A percentile compares a stretch with the other conserved stretches of the same genome.
Conservation (phyloP, 2,113 vertebrate genomes). For the Ranitomeya variabilis region DNA sequence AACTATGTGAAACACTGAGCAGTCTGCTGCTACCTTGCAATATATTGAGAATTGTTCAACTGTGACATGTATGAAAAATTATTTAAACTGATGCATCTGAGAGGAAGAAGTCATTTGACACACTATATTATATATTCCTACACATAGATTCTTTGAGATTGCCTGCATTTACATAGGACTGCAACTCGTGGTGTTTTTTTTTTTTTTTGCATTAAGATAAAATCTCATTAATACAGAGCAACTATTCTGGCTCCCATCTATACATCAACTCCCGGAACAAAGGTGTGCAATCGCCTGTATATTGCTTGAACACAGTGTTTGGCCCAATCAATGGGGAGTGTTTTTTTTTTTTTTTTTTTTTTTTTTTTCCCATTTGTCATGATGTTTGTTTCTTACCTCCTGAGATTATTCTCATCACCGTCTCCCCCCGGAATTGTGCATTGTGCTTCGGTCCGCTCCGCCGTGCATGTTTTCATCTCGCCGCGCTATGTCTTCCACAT, state of each 20-base stretch:
- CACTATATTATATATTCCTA: too few species aligned
- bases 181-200: too few species aligned
- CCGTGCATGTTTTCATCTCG: constrained; percentile 21
- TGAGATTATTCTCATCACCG: neutral
- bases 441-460: neutral
- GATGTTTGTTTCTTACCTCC: constrained; percentile 34
- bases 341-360: neutral
- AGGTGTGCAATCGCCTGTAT: neutral
- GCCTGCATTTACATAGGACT: too few species aligned
- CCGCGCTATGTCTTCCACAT: neutral
- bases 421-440: neutral
- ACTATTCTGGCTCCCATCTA: too few species aligned
- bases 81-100: neutral
- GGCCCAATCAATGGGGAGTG: neutral
- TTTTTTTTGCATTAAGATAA: too few species aligned
- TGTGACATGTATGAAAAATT: too few species aligned
- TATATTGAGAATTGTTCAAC: too few species aligned
- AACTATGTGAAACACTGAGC: too few species aligned
- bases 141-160: too few species aligned
- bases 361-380: constrained; percentile 9
- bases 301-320: neutral
- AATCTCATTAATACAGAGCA: too few species aligned
- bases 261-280: too few species aligned
- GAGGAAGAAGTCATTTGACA: neutral
- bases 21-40: too few species aligned